Evolutionary conservation across 2,888 invertebrate genomes (phyloP), one percentile per base, ranked within the genome.

Genomic region (Empis livida): DNA sequence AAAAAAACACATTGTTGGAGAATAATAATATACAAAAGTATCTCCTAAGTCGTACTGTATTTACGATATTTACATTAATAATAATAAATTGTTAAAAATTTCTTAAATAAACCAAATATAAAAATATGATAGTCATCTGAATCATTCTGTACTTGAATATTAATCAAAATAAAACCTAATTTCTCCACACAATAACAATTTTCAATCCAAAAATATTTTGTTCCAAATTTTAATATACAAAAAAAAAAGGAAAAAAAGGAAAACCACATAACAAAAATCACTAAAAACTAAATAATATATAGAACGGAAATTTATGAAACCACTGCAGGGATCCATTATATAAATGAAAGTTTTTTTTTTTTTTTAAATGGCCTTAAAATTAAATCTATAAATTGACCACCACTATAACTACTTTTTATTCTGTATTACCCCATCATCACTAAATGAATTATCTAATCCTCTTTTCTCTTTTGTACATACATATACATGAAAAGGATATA

Each of bases 251-350:
- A 27, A 37, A 42, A 41, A 45, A 20, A 38, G 35, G 16, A n/a
- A 10, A 27, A n/a, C 10, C 30, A 38, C 41, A 40, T 32, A 4
- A 42, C 37, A 45, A 37, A n/a, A n/a, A n/a, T n/a, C n/a, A 43
- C 30, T 16, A 46, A 41, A 46, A 49, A 49, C 51, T 27, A 27
- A 8, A 27, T n/a, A n/a, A n/a, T n/a, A n/a, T n/a, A n/a, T n/a
- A 8, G 9, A 27, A 48, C 43, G 46, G 42, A 31, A 49, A 50
- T 50, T 27, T 27, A 27, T 27, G 49, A 51, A 55, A 53, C 50
- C 48, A 56, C 56, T 55, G 56, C 56, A 56, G 52, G 51, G 49
- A 56, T 54, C 53, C 55, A 56, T 56, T 56, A 56, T 55, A 52
- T 49, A 54, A 53, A 55, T 56, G 55, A 56, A 52, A 53, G 49